Evolutionary conservation across 2,888 invertebrate genomes (phyloP).

Genomic region (Sisyra nigra): DNA sequence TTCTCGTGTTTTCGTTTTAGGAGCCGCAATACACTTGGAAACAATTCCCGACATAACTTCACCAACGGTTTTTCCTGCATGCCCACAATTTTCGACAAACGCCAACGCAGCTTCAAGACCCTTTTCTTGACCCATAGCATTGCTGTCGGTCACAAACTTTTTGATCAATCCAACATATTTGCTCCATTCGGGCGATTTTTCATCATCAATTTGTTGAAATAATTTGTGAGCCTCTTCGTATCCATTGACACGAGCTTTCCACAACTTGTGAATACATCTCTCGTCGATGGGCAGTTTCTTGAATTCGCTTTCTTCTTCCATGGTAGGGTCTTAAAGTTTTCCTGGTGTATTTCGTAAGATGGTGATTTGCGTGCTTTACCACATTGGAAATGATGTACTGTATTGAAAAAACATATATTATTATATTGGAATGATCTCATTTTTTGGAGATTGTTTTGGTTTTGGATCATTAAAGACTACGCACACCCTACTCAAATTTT

Average conservation of each 20-base stretch:
- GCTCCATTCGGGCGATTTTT: constrained; percentile 86
- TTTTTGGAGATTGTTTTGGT: no score
- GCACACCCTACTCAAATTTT: no score
- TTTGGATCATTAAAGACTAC: no score
- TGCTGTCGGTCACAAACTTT: constrained; percentile 87
- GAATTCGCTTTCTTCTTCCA: constrained; percentile 79
- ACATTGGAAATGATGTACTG: no score
- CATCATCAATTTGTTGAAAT: constrained; percentile 77
- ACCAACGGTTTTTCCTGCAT: constrained; percentile 72
- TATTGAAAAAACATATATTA: no score
- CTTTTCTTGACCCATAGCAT: constrained; percentile 92
- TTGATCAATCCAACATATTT: constrained; percentile 83
- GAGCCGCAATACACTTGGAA: constrained; percentile 82
- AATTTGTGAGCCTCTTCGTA: constrained; percentile 86
- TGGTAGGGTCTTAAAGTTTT: constrained; percentile 21
- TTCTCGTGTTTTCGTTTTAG: constrained; percentile 83
- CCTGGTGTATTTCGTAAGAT: no score
- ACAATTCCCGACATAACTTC: constrained; percentile 73
- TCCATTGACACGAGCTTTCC: constrained; percentile 90
- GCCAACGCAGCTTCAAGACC: constrained; percentile 83
- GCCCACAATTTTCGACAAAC: constrained; percentile 79
- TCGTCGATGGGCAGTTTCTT: constrained; percentile 80
- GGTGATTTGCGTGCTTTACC: no score
- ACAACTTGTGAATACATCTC: constrained; percentile 81
- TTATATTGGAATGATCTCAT: no score